Evolutionary conservation across 2,888 invertebrate species (phyloP).

Genomic region (Liposcelis brunnea): DNA sequence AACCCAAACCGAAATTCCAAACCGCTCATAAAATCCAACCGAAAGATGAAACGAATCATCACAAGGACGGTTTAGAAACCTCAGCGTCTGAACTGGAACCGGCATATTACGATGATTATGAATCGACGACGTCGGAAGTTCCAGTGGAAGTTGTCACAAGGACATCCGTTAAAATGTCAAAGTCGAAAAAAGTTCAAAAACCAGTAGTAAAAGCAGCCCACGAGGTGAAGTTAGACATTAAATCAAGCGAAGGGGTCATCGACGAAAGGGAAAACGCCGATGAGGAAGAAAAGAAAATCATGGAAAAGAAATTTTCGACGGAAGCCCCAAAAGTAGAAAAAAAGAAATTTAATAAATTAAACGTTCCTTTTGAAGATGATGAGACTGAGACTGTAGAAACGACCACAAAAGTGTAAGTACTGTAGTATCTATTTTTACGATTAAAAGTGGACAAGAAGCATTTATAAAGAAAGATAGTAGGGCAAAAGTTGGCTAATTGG

Average conservation of each 20-base stretch:
- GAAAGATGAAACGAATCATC: constrained; percentile 12
- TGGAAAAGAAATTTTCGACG: constrained; percentile 17
- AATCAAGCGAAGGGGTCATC: constrained; percentile 14
- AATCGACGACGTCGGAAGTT: constrained; percentile 1
- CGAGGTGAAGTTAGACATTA: background rate
- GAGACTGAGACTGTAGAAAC: too few relatives aligned
- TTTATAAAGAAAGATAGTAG: too few relatives aligned
- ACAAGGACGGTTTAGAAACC: too few relatives aligned
- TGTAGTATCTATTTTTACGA: too few relatives aligned
- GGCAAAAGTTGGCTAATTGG: too few relatives aligned
- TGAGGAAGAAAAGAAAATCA: constrained; percentile 18
- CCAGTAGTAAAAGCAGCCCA: background rate
- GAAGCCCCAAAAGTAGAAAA: too few relatives aligned
- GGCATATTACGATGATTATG: constrained; percentile 11
- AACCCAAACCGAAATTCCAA: constrained; percentile 4
- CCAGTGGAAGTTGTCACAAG: constrained; percentile 1
- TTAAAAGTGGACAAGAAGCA: too few relatives aligned
- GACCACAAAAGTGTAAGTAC: too few relatives aligned
- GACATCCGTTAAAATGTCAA: constrained; percentile 7
- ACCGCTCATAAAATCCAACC: constrained; percentile 2
- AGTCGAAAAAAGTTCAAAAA: constrained; percentile 7
- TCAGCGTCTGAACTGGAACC: too few relatives aligned
- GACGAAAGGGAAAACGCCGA: constrained; percentile 15
- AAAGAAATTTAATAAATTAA: too few relatives aligned
- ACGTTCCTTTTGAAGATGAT: too few relatives aligned